Evolutionary conservation across 2,797 vertebrate genomes (phyloP), one percentile per base, ranked within the genome.

Genomic region (Platalea minor): DNA sequence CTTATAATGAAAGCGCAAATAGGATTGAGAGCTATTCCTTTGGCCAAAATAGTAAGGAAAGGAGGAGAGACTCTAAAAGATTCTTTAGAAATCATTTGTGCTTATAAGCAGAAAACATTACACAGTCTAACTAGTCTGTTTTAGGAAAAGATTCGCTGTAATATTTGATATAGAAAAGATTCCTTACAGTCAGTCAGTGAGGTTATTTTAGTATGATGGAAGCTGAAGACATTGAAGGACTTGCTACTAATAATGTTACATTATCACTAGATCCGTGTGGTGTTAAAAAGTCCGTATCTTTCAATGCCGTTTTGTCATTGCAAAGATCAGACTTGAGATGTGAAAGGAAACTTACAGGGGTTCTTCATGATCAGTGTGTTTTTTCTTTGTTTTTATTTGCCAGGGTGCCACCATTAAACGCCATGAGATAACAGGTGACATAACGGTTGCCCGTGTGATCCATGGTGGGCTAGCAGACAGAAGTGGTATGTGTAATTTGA

Each of bases 381-480:
- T 82, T 57, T 61, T 5, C 7, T 67, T 83, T 79, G 75, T 28
- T 82, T 96, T 67, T 76, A 37, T 50, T 95, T 76, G 70, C 33
- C 68, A 99, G 99, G 99, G 99, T 96, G 99, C 99, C 5, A 99
- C 99, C 14, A 99, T 99, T 97, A 99, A 99, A 94, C 98, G 99
- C 93, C 99, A 99, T 4, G 99, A 99, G 78, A 80, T 98, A 94
- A 99, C 99, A 1, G 99, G 99, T 20, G 99, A 99, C 93, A 99
- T 99, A 85, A 99, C 99, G 3, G 98, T 99, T 75, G 99, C 99
- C 84, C 98, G 99, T 56, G 98, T 99, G 94, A 99, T 99, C 97
- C 98, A 99, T 0, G 99, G 99, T 46, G 99, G 99, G 13, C 98
- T 99, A 93, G 99, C 99, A 10, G 99, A 99, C 85, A 98, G 98